Percentiles rank a stretch among this genome's conserved stretches.
Conservation (phyloP, 2,797 vertebrate species). For the Aldrovandia affinis region DNA sequence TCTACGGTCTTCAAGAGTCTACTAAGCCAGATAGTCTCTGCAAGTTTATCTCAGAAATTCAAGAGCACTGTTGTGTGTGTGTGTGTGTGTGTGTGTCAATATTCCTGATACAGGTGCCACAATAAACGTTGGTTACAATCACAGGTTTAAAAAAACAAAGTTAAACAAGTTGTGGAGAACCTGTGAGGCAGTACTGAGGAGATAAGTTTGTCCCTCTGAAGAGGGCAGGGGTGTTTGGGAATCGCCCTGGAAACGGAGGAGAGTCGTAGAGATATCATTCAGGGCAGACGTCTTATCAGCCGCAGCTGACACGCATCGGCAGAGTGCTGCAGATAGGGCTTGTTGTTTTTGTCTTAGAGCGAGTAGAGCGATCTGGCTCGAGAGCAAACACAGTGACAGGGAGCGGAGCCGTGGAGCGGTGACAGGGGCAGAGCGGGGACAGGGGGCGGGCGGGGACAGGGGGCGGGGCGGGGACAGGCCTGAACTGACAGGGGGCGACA, state of each 20-base stretch:
- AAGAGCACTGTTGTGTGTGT: background rate
- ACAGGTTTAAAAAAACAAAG: background rate
- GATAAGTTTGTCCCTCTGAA: background rate
- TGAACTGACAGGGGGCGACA: too few relatives aligned
- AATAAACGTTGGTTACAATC: background rate
- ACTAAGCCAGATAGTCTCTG: background rate
- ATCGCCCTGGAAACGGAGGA: background rate
- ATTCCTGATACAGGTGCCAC: background rate
- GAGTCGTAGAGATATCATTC: background rate
- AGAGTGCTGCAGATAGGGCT: background rate
- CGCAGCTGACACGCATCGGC: constrained; percentile 15
- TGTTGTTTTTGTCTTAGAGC: background rate
- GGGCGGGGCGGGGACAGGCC: too few relatives aligned
- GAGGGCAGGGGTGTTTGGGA: background rate
- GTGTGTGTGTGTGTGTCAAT: background rate
- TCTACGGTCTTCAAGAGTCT: background rate
- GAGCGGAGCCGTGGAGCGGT: background rate
- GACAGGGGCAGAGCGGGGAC: too few relatives aligned
- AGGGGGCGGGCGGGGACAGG: too few relatives aligned
- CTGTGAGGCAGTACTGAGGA: background rate
- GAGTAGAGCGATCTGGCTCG: background rate
- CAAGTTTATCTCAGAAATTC: too few relatives aligned
- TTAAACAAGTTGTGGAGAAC: background rate
- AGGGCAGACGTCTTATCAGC: background rate
- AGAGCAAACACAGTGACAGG: background rate